Evolutionary conservation across 1,140 invertebrate species (phyloP).

Genomic region (Zaprionus ghesquierei): DNA sequence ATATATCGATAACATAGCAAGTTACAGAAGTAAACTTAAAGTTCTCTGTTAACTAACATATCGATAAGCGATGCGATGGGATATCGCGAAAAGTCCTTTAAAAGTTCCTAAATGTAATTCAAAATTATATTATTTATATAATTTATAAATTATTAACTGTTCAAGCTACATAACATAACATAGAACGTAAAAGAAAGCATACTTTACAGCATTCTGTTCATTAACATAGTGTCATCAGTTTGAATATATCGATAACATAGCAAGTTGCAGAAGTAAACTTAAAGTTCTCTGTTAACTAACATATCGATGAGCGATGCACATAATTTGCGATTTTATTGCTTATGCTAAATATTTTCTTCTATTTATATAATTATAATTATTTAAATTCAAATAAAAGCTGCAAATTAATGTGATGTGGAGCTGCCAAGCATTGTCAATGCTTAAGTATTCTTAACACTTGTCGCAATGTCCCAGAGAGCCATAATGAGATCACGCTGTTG

Average conservation of each 20-base stretch:
- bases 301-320: not conserved
- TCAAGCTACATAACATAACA: not conserved
- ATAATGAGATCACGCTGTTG: not conserved
- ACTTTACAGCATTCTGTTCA: not conserved
- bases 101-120: not conserved
- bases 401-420: not conserved
- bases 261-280: no score
- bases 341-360: not conserved
- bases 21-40: not conserved
- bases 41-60: not conserved
- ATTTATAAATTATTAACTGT: no score
- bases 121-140: not conserved
- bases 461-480: not conserved
- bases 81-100: not conserved
- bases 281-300: not conserved
- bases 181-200: not conserved
- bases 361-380: not conserved
- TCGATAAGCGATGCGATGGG: slow-evolving; percentile 14
- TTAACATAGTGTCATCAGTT: not conserved
- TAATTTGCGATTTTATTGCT: not conserved
- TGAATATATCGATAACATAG: not conserved
- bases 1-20: not conserved
- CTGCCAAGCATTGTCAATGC: no score
- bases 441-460: not conserved
- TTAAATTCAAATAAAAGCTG: not conserved